A percentile compares a stretch with the other conserved stretches of the same genome.
Evolutionary conservation across 2,113 vertebrate genomes (phyloP).

Genomic region (Lamprotornis superbus): DNA sequence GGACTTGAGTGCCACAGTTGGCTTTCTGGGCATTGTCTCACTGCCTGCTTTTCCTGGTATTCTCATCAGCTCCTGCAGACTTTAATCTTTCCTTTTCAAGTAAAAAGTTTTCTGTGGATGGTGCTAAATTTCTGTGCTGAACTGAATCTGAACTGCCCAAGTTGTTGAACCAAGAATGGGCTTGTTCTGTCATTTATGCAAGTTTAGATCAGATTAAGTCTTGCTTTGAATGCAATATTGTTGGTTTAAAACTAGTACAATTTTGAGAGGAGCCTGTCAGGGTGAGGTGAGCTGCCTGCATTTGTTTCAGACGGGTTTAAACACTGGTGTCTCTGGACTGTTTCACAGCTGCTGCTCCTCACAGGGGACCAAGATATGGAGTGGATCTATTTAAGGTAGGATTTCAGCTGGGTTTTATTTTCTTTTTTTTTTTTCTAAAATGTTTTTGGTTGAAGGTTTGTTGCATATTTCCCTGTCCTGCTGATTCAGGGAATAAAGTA

Average conservation of each 20-base stretch:
- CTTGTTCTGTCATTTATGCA: not conserved
- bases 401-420: not conserved
- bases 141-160: not conserved
- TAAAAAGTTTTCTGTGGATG: not conserved
- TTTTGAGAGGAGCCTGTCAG: not conserved
- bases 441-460: not conserved
- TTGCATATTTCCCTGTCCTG: not conserved
- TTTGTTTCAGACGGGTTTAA: not conserved
- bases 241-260: not conserved
- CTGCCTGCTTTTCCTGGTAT: not conserved
- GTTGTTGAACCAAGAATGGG: not conserved
- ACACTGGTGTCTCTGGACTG: not conserved
- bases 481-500: not conserved
- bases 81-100: not conserved
- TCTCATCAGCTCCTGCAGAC: not conserved
- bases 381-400: conserved; percentile 28
- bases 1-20: not conserved
- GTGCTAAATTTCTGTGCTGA: not conserved
- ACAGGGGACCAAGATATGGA: not conserved
- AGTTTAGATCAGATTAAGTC: not conserved
- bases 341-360: not conserved
- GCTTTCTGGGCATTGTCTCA: not conserved
- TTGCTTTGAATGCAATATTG: not conserved
- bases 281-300: not conserved
- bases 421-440: not conserved